Conservation (phyloP, 2,888 invertebrate species). For the Trisateles emortualis region DNA sequence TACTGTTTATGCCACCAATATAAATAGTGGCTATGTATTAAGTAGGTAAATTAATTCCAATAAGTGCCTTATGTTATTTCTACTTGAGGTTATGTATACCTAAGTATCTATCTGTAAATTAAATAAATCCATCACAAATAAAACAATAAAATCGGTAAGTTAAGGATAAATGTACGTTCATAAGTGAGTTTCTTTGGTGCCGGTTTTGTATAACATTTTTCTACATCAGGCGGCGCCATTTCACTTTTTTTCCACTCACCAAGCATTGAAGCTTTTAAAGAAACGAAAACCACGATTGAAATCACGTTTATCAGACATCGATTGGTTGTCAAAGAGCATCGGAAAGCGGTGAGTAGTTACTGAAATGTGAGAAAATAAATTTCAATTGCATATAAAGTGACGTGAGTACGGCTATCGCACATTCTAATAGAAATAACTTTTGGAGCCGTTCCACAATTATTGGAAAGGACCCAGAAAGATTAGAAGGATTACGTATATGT, state of each 20-base stretch:
- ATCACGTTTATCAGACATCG: conserved; percentile 30
- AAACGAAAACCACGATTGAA: conserved; percentile 14
- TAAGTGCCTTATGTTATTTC: too few relatives aligned
- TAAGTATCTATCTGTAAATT: too few relatives aligned
- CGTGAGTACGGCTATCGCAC: conserved; percentile 20
- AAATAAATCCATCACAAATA: too few relatives aligned
- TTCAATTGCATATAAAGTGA: conserved; percentile 38
- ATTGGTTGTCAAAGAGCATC: conserved; percentile 35
- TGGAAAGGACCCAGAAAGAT: conserved; percentile 50
- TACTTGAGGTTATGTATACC: too few relatives aligned
- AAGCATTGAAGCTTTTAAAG: conserved; percentile 35
- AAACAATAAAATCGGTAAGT: too few relatives aligned
- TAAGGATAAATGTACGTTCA: neutral
- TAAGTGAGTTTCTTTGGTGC: too few relatives aligned
- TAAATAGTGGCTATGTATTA: too few relatives aligned
- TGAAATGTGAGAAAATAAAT: conserved; percentile 35
- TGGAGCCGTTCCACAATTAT: conserved; percentile 49
- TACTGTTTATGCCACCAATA: too few relatives aligned
- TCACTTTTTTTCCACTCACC: conserved; percentile 7
- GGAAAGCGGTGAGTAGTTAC: conserved; percentile 21
- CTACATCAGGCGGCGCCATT: neutral
- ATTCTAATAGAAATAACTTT: conserved; percentile 49
- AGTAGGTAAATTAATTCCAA: too few relatives aligned
- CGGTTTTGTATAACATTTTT: neutral
- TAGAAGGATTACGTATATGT: conserved; percentile 54